These are phyloP conservation scores for Sarcophaga bullata DNA, from an alignment of 1,140 invertebrate genomes.

Conservation along the genomic window DNA sequence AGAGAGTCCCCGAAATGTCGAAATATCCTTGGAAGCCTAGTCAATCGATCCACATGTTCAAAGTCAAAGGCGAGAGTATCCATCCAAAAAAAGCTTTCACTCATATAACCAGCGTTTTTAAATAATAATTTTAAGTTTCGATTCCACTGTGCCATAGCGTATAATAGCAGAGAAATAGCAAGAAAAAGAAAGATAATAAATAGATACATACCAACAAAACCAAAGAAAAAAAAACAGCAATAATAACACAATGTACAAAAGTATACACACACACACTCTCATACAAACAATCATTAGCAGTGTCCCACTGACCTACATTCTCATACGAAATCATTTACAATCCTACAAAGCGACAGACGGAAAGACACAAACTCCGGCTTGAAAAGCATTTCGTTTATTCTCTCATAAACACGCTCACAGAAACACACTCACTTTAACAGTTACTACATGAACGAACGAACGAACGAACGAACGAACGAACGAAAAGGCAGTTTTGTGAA, in stretches of 20 bases:
- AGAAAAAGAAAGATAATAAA: neutral
- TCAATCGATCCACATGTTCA: too few species aligned
- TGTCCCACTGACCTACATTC: constrained; percentile 25
- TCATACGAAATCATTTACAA: constrained; percentile 7
- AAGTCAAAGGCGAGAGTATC: too few species aligned
- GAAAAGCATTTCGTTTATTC: neutral
- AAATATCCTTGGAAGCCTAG: too few species aligned
- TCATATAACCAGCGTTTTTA: too few species aligned
- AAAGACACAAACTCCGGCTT: neutral
- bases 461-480: too few species aligned
- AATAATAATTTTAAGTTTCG: too few species aligned
- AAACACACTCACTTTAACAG: neutral
- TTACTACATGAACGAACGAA: too few species aligned
- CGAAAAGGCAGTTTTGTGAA: too few species aligned
- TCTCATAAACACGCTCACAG: neutral
- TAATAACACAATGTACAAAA: too few species aligned
- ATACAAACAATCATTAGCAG: constrained; percentile 16
- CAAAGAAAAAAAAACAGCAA: neutral
- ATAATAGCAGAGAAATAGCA: neutral
- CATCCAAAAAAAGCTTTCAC: too few species aligned
- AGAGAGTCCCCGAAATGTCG: too few species aligned
- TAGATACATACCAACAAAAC: constrained; percentile 24
- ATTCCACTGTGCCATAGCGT: neutral
- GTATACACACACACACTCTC: neutral
- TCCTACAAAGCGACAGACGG: neutral